Evolutionary conservation across 2,113 vertebrate species (phyloP), one percentile per base, ranked within the genome.

Genomic region (Chaetodon auriga): DNA sequence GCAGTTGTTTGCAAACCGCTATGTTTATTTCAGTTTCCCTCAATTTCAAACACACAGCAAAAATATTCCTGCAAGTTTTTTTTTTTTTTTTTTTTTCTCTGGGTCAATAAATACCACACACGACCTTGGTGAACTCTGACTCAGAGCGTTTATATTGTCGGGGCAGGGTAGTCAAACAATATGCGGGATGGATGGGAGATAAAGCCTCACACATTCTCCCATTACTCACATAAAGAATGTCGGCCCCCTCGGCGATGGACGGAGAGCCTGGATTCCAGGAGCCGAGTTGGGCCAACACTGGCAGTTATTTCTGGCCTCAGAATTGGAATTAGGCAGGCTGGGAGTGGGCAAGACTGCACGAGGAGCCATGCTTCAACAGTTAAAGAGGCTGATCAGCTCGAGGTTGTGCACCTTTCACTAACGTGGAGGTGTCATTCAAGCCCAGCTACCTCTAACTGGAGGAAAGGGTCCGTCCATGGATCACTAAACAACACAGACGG

Each of bases 361-460:
- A 83, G 68, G 66, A 88, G 82, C 88, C 68, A 93, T 92, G 89
- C 91, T 94, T 90, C 87, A 93, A 68, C 84, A 90, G 91, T 88
- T 92, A 87, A 92, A 91, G 84, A 92, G 89, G 73, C 87, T 92
- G 90, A 93, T 93, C 82, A 80, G 87, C 82, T 83, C 78, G 87
- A 92, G 81, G 84, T 77, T 85, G 78, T 90, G 82, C 78, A 90
- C 83, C 87, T 82, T 84, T 88, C 75, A 49, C 87, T 79, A 87
- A 90, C 77, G 54, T 84, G 78, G 87, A 88, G 85, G 87, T 90
- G 91, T 93, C 93, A 93, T 87, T 94, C 92, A 94, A 86, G 78
- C 75, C 80, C 68, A 23, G 78, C 85, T 87, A 87, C 78, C 85
- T 86, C 85, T 80, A 90, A 90, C 77, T 89, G 83, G 86, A 90